Evolutionary conservation across 2,888 invertebrate species (phyloP), one percentile per base, ranked within the genome.

Genomic region (Leptodirus hochenwartii): DNA sequence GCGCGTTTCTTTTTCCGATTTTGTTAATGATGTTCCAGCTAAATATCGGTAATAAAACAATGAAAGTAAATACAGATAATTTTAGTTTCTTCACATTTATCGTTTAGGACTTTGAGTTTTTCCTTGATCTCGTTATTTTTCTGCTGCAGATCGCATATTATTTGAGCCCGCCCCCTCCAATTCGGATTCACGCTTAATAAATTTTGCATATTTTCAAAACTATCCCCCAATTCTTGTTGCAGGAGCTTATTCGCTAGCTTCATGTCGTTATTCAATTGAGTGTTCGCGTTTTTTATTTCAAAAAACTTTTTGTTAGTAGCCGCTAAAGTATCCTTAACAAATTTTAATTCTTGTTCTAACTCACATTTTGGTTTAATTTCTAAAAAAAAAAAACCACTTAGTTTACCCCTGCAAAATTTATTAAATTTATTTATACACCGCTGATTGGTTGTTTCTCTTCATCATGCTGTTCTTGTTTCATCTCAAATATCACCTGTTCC

Each of bases 101-200:
- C 46, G 38, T 47, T 45, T 6, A 35, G 29, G 9, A 12, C 39
- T 37, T 54, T 62, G 9, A 76, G 41, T 45, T 71, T 77, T 13
- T 64, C 64, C 42, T 70, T 72, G 0, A 80, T 47, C 28, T 80
- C 77, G 4, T 50, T 51, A 27, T 78, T 55, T 54, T 72, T 77
- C 30, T 68, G 66, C 45, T 77, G 77, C 27, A 82, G 51, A 9
- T 68, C 53, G 1, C 69, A 49, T 34, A 82, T 78, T 44, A 78
- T 74, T 43, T 81, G 78, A 2, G 80, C 75, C 37, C 81, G 61
- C 1, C 82, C 81, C 38, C 77, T 69, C 80, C 81, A 82, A 8
- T 66, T 68, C 24, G 63, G 59, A 28, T 64, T 53, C 34, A 63
- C 60, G 39, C 61, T 61, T 27, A 62, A 62, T 17, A 77, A 46